Conservation (phyloP, 2,888 invertebrate species). For the Oeneis ivallda region DNA sequence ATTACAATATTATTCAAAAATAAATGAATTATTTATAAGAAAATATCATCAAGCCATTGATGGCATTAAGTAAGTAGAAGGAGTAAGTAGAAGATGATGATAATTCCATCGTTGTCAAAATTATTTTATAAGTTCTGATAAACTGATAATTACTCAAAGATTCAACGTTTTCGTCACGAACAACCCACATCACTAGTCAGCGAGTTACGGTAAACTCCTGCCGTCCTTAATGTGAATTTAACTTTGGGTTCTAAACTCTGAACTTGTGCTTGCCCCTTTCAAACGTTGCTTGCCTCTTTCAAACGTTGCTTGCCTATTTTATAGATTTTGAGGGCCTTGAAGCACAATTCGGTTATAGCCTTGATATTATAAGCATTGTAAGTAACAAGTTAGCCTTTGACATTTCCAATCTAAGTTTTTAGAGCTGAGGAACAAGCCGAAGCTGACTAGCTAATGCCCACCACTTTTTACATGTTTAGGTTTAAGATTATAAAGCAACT, state of each 20-base stretch:
- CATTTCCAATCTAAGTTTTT: slow-evolving; percentile 26
- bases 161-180: neutral
- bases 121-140: neutral
- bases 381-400: slow-evolving; percentile 33
- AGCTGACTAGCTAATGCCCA: neutral
- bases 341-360: slow-evolving; percentile 27
- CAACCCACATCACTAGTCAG: slow-evolving; percentile 11
- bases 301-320: slow-evolving; percentile 29
- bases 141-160: neutral
- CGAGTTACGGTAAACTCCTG: slow-evolving; percentile 10
- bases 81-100: neutral
- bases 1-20: no score
- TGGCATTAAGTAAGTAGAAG: no score
- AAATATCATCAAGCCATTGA: no score
- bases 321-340: slow-evolving; percentile 31
- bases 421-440: no score
- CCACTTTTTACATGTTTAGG: no score
- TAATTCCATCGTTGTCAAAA: neutral
- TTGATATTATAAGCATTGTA: slow-evolving; percentile 28
- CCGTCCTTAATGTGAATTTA: slow-evolving; percentile 13
- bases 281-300: slow-evolving; percentile 30
- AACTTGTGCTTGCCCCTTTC: slow-evolving; percentile 28
- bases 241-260: slow-evolving; percentile 23
- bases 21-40: no score
- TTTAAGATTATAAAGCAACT: no score